phyloP scores from a whole-genome alignment of 2,113 vertebrate genomes.

The Oenanthe oenanthe region DNA sequence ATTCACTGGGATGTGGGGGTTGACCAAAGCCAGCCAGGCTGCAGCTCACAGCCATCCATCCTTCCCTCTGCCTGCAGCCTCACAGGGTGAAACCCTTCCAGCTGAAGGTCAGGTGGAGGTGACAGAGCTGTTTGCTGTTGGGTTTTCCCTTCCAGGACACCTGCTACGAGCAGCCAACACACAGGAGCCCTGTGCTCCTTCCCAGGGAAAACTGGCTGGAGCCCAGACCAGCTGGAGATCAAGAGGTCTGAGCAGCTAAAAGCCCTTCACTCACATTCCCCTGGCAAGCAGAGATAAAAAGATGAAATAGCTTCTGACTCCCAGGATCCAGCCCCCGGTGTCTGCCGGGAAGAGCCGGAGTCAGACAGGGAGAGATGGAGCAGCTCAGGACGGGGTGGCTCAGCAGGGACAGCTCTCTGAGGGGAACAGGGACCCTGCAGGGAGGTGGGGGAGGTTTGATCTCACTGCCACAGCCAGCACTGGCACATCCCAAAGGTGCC shows the following conservation, averaged over 20 bases:
- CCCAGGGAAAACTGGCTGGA: background rate
- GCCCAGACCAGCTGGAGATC: background rate
- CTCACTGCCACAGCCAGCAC: background rate
- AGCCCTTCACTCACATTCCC: background rate
- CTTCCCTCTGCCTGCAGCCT: background rate
- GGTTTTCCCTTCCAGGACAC: background rate
- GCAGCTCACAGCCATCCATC: background rate
- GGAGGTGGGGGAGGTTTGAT: background rate
- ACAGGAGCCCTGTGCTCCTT: background rate
- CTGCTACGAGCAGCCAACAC: background rate
- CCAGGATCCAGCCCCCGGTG: background rate
- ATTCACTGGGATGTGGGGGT: accelerated
- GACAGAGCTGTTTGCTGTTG: background rate
- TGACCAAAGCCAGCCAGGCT: accelerated
- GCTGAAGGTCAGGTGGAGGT: background rate
- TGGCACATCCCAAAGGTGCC: background rate
- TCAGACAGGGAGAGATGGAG: background rate
- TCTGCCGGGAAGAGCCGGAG: background rate
- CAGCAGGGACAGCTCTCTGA: background rate
- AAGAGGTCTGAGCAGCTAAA: slow-evolving; percentile 3
- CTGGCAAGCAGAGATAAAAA: background rate
- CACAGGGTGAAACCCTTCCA: accelerated
- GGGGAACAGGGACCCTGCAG: background rate
- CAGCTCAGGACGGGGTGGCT: background rate
- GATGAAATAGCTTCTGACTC: background rate